These are phyloP conservation scores for Sminthurides bifidus DNA, from an alignment of 1,140 invertebrate species.

Conservation along the genomic window DNA sequence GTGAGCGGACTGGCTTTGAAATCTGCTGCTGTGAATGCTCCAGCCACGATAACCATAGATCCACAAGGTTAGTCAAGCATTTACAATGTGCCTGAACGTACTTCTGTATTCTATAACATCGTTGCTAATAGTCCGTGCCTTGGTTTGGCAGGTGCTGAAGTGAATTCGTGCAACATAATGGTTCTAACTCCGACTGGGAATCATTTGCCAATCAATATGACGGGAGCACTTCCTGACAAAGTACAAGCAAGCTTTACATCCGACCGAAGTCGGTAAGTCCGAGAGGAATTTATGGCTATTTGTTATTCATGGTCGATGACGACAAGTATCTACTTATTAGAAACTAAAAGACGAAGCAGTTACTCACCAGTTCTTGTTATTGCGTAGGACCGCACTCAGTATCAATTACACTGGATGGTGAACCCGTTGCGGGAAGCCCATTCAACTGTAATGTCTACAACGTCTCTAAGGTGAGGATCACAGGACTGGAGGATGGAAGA, in stretches of 20 bases:
- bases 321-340: neutral
- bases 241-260: conserved; percentile 66
- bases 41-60: conserved; percentile 49
- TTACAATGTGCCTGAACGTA: neutral
- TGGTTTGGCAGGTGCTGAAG: conserved; percentile 30
- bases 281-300: neutral
- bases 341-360: neutral
- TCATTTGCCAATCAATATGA: conserved; percentile 53
- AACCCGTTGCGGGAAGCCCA: conserved; percentile 76
- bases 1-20: conserved; percentile 49
- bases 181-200: conserved; percentile 66
- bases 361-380: neutral
- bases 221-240: conserved; percentile 44
- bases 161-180: conserved; percentile 49
- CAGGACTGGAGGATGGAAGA: conserved; percentile 45
- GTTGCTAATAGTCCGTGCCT: neutral
- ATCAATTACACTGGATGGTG: conserved; percentile 62
- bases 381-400: conserved; percentile 62
- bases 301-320: neutral
- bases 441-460: conserved; percentile 88
- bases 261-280: conserved; percentile 55
- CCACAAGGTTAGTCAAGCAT: conserved; percentile 37
- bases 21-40: conserved; percentile 47
- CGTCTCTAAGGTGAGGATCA: conserved; percentile 69
- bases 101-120: neutral